Conservation (phyloP, 2,888 invertebrate genomes). For the Aplocera efformata region DNA sequence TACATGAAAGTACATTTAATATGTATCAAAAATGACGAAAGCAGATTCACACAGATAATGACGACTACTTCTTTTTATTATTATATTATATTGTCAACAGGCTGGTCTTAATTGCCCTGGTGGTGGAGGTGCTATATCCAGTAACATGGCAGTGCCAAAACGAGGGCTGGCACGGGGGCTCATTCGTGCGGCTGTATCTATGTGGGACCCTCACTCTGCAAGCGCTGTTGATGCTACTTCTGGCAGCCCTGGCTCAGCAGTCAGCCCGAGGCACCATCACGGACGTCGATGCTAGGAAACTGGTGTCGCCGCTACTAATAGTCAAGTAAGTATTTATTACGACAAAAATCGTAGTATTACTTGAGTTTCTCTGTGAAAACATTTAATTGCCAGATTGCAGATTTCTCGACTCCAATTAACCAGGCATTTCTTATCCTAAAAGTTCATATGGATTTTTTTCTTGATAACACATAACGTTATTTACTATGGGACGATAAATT, state of each 20-base stretch:
- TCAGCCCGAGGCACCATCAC: slow-evolving; percentile 90
- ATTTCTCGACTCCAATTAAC: too few relatives aligned
- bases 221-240: slow-evolving; percentile 81
- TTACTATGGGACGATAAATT: too few relatives aligned
- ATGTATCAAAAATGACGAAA: too few relatives aligned
- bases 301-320: slow-evolving; percentile 86
- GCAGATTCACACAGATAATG: too few relatives aligned
- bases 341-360: too few relatives aligned
- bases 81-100: slow-evolving; percentile 56
- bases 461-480: too few relatives aligned
- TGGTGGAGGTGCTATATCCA: slow-evolving; percentile 82
- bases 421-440: too few relatives aligned
- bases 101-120: slow-evolving; percentile 83
- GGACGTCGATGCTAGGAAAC: slow-evolving; percentile 84
- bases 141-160: slow-evolving; percentile 85
- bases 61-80: too few relatives aligned
- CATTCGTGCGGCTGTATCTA: slow-evolving; percentile 86
- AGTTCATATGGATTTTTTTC: too few relatives aligned
- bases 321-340: slow-evolving; percentile 79
- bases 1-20: too few relatives aligned
- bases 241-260: slow-evolving; percentile 84
- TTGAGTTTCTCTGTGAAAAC: neutral
- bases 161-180: slow-evolving; percentile 86
- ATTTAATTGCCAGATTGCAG: too few relatives aligned
- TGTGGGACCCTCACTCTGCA: slow-evolving; percentile 85